Evolutionary conservation across 2,797 vertebrate genomes (phyloP).

Genomic region (Cryptoprocta ferox): DNA sequence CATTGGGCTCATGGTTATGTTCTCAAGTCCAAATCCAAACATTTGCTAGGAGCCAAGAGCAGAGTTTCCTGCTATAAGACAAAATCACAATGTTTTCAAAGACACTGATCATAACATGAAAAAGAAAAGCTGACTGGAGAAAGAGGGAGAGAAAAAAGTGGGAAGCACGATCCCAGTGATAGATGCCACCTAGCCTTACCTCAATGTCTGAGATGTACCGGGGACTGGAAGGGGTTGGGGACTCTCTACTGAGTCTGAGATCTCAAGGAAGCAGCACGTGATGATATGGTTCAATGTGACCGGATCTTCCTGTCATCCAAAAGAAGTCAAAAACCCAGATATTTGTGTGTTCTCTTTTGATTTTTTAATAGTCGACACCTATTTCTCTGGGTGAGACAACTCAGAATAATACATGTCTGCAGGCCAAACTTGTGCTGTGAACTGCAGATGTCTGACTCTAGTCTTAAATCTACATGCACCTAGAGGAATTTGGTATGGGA

Average conservation of each 20-base stretch:
- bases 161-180: background rate
- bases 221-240: background rate
- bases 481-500: background rate
- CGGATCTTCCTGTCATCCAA: background rate
- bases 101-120: background rate
- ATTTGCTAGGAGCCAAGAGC: background rate
- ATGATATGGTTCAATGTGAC: background rate
- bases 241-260: background rate
- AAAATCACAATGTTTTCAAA: background rate
- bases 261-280: rapidly evolving
- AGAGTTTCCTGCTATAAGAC: background rate
- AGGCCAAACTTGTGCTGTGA: background rate
- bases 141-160: background rate
- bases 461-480: background rate
- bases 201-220: background rate
- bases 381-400: background rate
- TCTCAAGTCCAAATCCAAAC: background rate
- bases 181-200: too few relatives aligned
- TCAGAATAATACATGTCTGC: background rate
- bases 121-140: background rate
- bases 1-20: rapidly evolving
- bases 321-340: background rate
- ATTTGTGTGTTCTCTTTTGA: background rate
- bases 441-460: background rate
- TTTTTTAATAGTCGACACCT: background rate